Evolutionary conservation across 2,888 invertebrate genomes (phyloP).

Genomic region (Lobophora halterata): DNA sequence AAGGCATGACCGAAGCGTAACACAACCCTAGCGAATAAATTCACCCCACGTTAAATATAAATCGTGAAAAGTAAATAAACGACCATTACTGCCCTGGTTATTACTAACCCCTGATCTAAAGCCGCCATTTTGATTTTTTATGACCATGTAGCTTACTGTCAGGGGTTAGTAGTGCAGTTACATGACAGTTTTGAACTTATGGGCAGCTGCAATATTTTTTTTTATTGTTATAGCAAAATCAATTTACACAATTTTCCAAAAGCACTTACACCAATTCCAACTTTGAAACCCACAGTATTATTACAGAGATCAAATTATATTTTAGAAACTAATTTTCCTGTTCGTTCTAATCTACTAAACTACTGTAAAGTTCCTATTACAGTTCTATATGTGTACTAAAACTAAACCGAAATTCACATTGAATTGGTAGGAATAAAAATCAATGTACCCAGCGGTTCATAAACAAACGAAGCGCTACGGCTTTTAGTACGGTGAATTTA

Average conservation of each 20-base stretch:
- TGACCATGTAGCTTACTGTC: constrained; percentile 11
- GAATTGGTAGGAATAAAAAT: constrained; percentile 2
- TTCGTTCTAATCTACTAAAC: too few relatives aligned
- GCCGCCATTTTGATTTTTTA: constrained; percentile 64
- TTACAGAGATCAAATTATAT: too few relatives aligned
- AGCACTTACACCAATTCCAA: too few relatives aligned
- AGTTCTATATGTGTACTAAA: neutral
- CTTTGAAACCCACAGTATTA: too few relatives aligned
- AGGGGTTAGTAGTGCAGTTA: neutral
- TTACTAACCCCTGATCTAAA: constrained; percentile 60
- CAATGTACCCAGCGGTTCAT: constrained; percentile 4
- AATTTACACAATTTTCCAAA: neutral
- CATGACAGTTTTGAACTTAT: too few relatives aligned
- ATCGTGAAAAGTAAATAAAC: constrained; percentile 78
- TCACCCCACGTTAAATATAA: constrained; percentile 63
- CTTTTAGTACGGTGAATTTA: too few relatives aligned
- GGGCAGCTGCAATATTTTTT: constrained; percentile 1
- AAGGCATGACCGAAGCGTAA: constrained; percentile 69
- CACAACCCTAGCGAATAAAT: constrained; percentile 42
- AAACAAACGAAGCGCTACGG: constrained; percentile 2
- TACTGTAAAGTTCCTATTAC: too few relatives aligned
- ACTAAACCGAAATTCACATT: constrained; percentile 3
- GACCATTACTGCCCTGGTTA: constrained; percentile 77
- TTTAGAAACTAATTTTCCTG: too few relatives aligned
- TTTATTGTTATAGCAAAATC: constrained; percentile 1